These are phyloP conservation scores for Tricholauxania praeusta DNA, from an alignment of 2,888 invertebrate genomes.

Conservation along the genomic window DNA sequence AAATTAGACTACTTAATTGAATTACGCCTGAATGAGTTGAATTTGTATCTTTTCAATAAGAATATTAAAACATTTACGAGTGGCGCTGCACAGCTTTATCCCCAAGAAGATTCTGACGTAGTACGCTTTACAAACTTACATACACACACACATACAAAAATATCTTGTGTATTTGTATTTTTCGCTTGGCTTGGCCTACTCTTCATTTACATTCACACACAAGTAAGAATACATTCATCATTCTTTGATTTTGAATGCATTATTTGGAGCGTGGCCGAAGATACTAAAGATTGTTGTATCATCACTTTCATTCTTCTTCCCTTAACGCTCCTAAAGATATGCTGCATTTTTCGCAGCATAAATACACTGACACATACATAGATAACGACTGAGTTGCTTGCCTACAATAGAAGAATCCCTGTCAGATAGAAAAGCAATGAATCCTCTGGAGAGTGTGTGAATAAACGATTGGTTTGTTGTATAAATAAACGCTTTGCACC, in stretches of 20 bases:
- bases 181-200: background rate
- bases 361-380: background rate
- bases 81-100: background rate
- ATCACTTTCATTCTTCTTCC: background rate
- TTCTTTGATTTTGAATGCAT: conserved; percentile 29
- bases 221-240: background rate
- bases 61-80: background rate
- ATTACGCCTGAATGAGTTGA: conserved; percentile 55
- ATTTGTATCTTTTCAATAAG: conserved; percentile 45
- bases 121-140: background rate
- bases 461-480: conserved; percentile 50
- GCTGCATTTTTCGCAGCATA: background rate
- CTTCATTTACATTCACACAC: background rate
- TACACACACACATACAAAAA: background rate
- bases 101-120: background rate
- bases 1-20: conserved; percentile 51
- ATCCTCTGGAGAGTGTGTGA: conserved; percentile 50
- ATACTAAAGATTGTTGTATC: background rate
- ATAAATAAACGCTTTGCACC: conserved; percentile 53
- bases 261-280: conserved; percentile 14
- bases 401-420: background rate
- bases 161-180: conserved; percentile 1
- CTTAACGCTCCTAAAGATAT: background rate
- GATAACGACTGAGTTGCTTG: conserved; percentile 1
- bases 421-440: background rate